Evolutionary conservation across 2,888 invertebrate genomes (phyloP), one percentile per base, ranked within the genome.

Genomic region (Alviniconcha strummeri): DNA sequence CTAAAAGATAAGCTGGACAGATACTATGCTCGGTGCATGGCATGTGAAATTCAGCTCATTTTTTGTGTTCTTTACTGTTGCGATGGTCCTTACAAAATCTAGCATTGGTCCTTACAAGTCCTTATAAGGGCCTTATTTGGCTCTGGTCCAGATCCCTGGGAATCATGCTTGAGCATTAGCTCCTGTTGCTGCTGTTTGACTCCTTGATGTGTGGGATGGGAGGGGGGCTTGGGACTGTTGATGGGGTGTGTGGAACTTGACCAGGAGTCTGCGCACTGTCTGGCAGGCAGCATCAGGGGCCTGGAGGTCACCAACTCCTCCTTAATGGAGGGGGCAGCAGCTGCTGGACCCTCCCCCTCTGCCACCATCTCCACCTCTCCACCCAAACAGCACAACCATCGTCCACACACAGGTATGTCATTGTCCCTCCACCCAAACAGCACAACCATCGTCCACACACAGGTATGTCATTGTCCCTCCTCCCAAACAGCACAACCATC

Each of bases 201-300:
- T 36, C 36, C 36, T 3, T 36, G 36, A 36, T 36, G 36, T 36
- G 3, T 0, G 36, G 36, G 36, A 36, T 36, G 36, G 36, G 36
- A 36, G 36, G 64, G 64, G 17, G 8, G 17, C 64, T 64, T 11
- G 17, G 64, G 15, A 64, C 64, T 64, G 64, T 15, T 8, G 64
- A 64, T 64, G 64, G 64, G 11, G 11, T 64, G 17, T 64, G 11
- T 7, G 64, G 64, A 17, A 64, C 17, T 64, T 64, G 64, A 64
- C 11, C 11, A 15, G 64, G 13, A 11, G 5, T 64, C 15, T 17
- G 11, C 8, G 64, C 11, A 64, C 36, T 36, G 19, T 67, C 7
- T 79, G 17, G 67, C 69, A 69, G 80, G 69, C 80, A 80, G 80
- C 54, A 55, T 76, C 9, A 72, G 54, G 60, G 72, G 79, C 54